Conservation (phyloP, 2,797 vertebrate species). For the Sternotherus odoratus region DNA sequence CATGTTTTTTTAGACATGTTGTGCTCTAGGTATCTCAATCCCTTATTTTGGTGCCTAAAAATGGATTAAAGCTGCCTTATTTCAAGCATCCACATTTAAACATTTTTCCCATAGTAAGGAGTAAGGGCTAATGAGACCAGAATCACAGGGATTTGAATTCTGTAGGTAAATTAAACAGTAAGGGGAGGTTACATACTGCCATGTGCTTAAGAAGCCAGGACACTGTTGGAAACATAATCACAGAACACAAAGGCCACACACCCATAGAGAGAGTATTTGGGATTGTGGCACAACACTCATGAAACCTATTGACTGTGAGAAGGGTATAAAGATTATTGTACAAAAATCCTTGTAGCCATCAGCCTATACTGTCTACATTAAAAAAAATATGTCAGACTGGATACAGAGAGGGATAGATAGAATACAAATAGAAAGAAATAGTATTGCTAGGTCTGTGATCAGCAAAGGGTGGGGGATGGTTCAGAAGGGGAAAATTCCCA, state of each 20-base stretch:
- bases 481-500: constrained; percentile 63
- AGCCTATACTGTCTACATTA: not conserved
- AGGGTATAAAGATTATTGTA: not conserved
- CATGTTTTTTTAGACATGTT: not conserved
- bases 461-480: constrained; percentile 16
- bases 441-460: not conserved
- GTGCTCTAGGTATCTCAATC: not conserved
- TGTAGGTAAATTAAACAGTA: not conserved
- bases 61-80: not conserved
- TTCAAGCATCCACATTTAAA: not conserved
- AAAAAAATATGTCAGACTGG: not conserved
- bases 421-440: not conserved
- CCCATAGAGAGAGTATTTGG: not conserved
- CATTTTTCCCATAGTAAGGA: not conserved
- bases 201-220: not conserved
- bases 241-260: fast-evolving
- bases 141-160: constrained; percentile 32
- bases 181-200: not conserved
- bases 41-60: not conserved
- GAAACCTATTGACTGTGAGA: not conserved
- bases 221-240: not conserved
- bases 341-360: not conserved
- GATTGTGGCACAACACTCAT: not conserved
- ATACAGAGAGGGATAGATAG: not conserved
- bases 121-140: not conserved